Base-by-base conservation (phyloP, 2,113 vertebrate species). In the Caranx ignobilis region DNA sequence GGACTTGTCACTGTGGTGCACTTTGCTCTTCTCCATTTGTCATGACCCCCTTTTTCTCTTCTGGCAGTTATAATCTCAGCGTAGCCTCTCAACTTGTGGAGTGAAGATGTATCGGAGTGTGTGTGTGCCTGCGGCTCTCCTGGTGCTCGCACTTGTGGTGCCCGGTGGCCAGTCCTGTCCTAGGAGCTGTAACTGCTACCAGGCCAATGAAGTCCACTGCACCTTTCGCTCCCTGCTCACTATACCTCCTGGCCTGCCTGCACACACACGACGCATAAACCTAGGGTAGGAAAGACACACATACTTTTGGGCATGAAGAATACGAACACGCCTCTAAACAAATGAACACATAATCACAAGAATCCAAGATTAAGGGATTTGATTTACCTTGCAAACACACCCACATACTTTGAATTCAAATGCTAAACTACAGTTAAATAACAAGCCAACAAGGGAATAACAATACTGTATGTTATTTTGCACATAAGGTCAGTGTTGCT, bases 141-240 rank as follows among this genome's bases (percentile, higher is more conserved):
- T 95, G 15, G 13, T 96, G 82, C 69, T 93, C 73, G 67, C 71
- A 26, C 81, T 75, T 0, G 35, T 90, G 75, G 83, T 80, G n/a
- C 72, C 82, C 68, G 62, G 26, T 0, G 45, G 83, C 9, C 76
- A 50, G 50, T 74, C 90, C 34, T 99, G 98, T 47, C 98, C 98
- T 6, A 95, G 90, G 2, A 95, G 94, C 5, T 99, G 98, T 1
- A 94, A 97, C 92, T 99, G 98, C 88, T 98, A 97, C 83, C 94
- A 96, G 15, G 95, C 96, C 75, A 96, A 91, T 5, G 98, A 99
- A 83, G 96, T 99, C 39, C 98, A 99, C 93, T 99, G 98, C 86
- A 99, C 98, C 9, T 99, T 99, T 73, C 95, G 98, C 8, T 97
- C 97, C 16, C 77, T 99, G 65, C 75, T 92, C 3, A 72, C 94